These are phyloP conservation scores for Lethrus apterus DNA, from an alignment of 1,140 invertebrate genomes.

Conservation along the genomic window DNA sequence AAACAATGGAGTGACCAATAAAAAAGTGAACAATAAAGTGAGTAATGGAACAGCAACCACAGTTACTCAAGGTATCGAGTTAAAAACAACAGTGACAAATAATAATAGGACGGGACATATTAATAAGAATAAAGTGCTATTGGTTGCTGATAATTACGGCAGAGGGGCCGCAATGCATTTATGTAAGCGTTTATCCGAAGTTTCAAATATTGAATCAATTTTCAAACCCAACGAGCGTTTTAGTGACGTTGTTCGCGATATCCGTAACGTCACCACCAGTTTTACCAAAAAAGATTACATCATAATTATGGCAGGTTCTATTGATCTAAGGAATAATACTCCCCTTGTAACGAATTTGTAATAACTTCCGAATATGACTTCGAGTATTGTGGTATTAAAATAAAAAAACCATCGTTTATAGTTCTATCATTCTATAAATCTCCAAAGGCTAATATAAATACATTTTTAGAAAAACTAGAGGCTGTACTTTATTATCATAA, in stretches of 20 bases:
- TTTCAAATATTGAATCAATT: neutral
- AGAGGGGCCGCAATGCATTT: neutral
- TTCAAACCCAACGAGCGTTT: neutral
- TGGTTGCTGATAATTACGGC: neutral
- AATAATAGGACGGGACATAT: no score
- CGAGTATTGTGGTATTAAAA: constrained; percentile 1
- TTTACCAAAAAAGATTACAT: neutral
- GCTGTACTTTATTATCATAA: neutral
- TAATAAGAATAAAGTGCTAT: constrained; percentile 1
- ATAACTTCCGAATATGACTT: neutral
- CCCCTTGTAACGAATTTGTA: neutral
- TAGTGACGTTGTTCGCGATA: neutral
- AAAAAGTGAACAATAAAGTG: no score
- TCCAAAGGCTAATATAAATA: neutral
- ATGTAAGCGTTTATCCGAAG: neutral
- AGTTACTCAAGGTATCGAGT: no score
- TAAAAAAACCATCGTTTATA: neutral
- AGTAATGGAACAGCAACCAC: no score
- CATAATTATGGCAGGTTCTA: neutral
- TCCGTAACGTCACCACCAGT: neutral
- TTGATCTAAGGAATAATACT: neutral
- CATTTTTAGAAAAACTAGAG: constrained; percentile 4
- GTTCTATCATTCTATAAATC: neutral
- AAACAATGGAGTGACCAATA: no score
- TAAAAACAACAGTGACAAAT: no score